Conservation (phyloP, 2,888 invertebrate species). For the Hetaerina titia region DNA sequence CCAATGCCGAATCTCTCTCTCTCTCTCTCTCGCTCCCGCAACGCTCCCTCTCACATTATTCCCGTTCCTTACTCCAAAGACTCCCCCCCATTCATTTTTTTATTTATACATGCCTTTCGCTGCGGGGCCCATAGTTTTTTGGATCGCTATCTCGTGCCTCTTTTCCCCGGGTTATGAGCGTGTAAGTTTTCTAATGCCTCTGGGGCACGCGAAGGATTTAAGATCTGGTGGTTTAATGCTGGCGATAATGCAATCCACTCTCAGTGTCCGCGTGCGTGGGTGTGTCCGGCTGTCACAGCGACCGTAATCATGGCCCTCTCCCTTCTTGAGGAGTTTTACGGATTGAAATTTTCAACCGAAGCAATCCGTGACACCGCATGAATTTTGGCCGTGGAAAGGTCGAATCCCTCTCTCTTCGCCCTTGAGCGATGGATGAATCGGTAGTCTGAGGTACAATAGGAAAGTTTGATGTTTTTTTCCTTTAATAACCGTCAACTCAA, state of each 20-base stretch:
- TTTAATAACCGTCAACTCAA: not conserved
- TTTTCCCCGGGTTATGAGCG: not conserved
- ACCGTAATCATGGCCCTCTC: not conserved
- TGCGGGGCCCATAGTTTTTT: not conserved
- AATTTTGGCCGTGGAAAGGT: not conserved
- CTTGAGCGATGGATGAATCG: not conserved
- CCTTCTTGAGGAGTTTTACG: not conserved
- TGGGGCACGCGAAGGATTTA: not conserved
- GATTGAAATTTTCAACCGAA: not conserved
- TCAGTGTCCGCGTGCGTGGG: too few relatives aligned
- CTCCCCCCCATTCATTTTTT: not conserved
- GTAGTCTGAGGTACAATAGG: not conserved
- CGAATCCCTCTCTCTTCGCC: not conserved
- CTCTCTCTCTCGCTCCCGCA: not conserved
- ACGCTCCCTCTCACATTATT: not conserved
- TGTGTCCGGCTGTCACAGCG: not conserved
- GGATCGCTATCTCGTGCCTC: not conserved
- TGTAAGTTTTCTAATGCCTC: constrained; percentile 5
- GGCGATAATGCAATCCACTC: not conserved
- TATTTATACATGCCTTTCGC: not conserved
- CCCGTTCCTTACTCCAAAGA: not conserved
- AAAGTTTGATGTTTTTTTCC: not conserved
- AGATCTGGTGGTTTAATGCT: not conserved
- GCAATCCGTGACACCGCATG: not conserved
- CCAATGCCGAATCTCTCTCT: not conserved